phyloP scores from a whole-genome alignment of 2,113 vertebrate genomes.

The Heptranchias perlo region DNA sequence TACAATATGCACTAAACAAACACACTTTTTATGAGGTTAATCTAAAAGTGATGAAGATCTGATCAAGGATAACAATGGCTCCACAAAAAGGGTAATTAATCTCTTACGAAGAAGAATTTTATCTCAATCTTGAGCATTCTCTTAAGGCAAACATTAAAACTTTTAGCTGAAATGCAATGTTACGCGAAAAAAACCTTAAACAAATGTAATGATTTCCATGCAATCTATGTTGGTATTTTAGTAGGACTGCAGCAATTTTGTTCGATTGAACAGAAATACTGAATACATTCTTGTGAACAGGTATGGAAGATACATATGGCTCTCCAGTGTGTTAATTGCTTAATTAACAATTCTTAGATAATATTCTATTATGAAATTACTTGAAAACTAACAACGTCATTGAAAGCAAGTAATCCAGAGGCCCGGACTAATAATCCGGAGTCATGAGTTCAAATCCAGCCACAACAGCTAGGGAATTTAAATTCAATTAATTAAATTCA shows the following conservation, averaged over 20 bases:
- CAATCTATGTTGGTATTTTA: not conserved
- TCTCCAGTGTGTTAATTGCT: not conserved
- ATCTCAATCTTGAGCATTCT: not conserved
- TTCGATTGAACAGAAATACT: not conserved
- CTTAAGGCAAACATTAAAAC: not conserved
- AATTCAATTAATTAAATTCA: too few relatives aligned
- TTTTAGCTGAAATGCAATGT: not conserved
- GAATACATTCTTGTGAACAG: not conserved
- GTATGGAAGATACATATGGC: not conserved
- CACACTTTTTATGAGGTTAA: not conserved
- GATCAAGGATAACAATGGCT: not conserved
- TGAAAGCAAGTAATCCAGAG: too few relatives aligned
- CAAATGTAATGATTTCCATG: not conserved
- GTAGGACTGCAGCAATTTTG: too few relatives aligned
- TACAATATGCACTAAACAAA: not conserved
- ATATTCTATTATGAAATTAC: too few relatives aligned
- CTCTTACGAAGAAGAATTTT: not conserved
- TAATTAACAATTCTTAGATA: not conserved
- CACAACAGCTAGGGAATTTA: too few relatives aligned
- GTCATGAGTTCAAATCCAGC: too few relatives aligned
- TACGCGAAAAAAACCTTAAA: not conserved
- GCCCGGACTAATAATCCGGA: too few relatives aligned
- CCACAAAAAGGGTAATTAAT: not conserved
- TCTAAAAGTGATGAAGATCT: not conserved
- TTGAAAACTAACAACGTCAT: too few relatives aligned